Conservation (phyloP, 2,797 vertebrate genomes). For the Nannoperca australis region DNA sequence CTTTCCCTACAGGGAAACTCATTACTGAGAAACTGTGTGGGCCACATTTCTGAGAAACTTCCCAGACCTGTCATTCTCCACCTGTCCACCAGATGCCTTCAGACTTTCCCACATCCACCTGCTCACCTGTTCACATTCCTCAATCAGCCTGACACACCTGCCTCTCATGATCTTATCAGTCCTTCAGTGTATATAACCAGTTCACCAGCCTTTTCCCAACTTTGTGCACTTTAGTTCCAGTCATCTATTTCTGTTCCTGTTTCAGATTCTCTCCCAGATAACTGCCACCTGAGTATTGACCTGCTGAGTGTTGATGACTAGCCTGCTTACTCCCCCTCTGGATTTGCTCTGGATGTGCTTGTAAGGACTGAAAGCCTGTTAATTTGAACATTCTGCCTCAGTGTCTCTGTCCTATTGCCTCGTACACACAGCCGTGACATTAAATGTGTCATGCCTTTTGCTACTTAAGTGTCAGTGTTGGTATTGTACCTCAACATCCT, state of each 20-base stretch:
- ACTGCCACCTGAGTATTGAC: not conserved
- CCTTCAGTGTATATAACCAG: not conserved
- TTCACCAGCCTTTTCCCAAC: not conserved
- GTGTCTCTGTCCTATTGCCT: not conserved
- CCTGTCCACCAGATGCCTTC: slow-evolving; percentile 9
- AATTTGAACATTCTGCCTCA: not conserved
- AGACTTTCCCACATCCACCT: not conserved
- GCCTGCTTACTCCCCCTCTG: not conserved
- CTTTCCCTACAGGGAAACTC: not conserved
- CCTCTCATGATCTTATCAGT: not conserved
- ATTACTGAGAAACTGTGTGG: too few species aligned
- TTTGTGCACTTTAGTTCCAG: not conserved
- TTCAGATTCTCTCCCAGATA: not conserved
- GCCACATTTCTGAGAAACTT: not conserved
- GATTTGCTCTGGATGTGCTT: not conserved
- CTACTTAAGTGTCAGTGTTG: not conserved
- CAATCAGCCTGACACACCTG: not conserved
- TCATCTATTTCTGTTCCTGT: not conserved
- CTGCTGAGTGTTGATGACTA: not conserved
- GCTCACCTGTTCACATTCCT: not conserved
- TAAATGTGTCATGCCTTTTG: too few species aligned
- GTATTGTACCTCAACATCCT: not conserved
- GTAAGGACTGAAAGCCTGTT: too few species aligned
- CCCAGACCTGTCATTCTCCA: not conserved
- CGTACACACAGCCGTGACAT: not conserved